phyloP scores from a whole-genome alignment of 2,797 vertebrate genomes.

The Triplophysa bombifrons region DNA sequence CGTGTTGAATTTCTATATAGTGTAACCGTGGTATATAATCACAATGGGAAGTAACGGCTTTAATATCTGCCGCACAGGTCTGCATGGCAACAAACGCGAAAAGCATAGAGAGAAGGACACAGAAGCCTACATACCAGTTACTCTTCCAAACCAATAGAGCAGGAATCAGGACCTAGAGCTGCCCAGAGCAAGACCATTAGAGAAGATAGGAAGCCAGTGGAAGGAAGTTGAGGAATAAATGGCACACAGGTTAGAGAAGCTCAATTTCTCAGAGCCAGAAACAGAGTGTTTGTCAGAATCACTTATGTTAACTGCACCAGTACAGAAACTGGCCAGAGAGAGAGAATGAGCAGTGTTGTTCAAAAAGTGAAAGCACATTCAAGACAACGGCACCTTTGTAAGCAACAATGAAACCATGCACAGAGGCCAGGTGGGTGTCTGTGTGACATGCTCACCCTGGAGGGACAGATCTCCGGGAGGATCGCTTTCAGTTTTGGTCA shows the following conservation, averaged over 20 bases:
- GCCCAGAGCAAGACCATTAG: slow-evolving; percentile 74
- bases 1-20: background rate
- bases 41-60: too few species aligned
- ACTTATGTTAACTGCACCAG: background rate
- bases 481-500: slow-evolving; percentile 79
- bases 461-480: slow-evolving; percentile 80
- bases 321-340: background rate
- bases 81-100: slow-evolving; percentile 12
- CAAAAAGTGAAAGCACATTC: background rate
- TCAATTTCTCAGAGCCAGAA: slow-evolving; percentile 50
- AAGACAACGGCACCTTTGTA: slow-evolving; percentile 11
- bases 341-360: slow-evolving; percentile 4
- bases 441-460: slow-evolving; percentile 76
- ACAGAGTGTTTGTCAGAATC: slow-evolving; percentile 38
- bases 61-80: background rate
- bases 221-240: slow-evolving; percentile 65
- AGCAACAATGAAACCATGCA: background rate
- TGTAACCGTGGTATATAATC: too few species aligned
- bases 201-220: slow-evolving; percentile 53
- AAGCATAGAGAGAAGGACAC: slow-evolving; percentile 21
- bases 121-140: slow-evolving; percentile 86
- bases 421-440: background rate
- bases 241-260: slow-evolving; percentile 71
- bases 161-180: slow-evolving; percentile 93
- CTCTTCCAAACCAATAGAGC: slow-evolving; percentile 95